Evolutionary conservation across 1,140 invertebrate species (phyloP), one percentile per base, ranked within the genome.

Genomic region (Bathynomus jamesi): DNA sequence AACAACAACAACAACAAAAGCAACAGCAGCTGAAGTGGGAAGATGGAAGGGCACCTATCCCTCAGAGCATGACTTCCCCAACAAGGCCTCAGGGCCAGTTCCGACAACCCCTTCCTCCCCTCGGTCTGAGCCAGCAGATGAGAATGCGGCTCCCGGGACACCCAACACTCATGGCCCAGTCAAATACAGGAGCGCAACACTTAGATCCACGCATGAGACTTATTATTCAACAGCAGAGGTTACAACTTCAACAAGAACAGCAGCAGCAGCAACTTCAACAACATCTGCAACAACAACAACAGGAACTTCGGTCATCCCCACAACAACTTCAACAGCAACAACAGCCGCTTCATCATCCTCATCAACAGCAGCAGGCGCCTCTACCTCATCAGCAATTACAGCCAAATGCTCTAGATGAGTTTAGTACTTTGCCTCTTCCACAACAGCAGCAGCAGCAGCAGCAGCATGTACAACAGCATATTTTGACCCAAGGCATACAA

Each of bases 21-120:
- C 73, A 53, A 17, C 78, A 73, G 30, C 78, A 79, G 46, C 74
- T 46, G n/a, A n/a, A n/a, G n/a, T 53, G 40, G 40, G 40, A 53
- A 11, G 40, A 53, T 53, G 40, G 40, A 17, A 53, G 64, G 72
- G n/a, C 65, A 74, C 28, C 69, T 72, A 60, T 72, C 71, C 60
- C 30, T 75, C 21, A 61, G 67, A 29, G 61, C 71, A 32, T 28
- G 24, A 65, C 80, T 24, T 82, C 80, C 78, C 61, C 82, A 82
- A 25, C 83, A 84, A 72, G 70, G 71, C 28, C 64, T 65, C 5
- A 76, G 72, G 40, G 40, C 13, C 67, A 69, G 40, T 69, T 69
- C 40, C 11, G 67, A 60, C 67, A 69, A 11, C 67, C 67, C 2
- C 46, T 69, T 1, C 67, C 67, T 5, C 67, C 32, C 1, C 25